phyloP scores from a whole-genome alignment of 2,888 invertebrate species.

The Chymomyza caudatula region DNA sequence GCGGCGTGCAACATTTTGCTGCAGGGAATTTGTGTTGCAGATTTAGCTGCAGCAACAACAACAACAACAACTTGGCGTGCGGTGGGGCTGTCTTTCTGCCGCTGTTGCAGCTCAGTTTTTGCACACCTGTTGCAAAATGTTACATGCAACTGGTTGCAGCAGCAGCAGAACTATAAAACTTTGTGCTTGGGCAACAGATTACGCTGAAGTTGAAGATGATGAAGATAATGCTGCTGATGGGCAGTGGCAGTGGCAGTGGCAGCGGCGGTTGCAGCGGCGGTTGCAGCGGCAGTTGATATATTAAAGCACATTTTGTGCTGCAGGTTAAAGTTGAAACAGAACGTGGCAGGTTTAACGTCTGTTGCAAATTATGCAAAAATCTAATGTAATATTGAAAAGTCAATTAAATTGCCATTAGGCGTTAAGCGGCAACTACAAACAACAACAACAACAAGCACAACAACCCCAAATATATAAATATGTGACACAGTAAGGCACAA shows the following conservation, averaged over 20 bases:
- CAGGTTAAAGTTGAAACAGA: constrained; percentile 39
- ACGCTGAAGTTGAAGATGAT: not conserved
- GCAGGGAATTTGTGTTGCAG: constrained; percentile 59
- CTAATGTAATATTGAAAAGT: constrained; percentile 40
- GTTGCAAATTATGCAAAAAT: constrained; percentile 3
- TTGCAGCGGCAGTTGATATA: constrained; percentile 49
- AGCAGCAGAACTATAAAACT: constrained; percentile 22
- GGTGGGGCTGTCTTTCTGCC: not conserved
- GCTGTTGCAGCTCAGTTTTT: not conserved
- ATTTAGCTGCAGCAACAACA: constrained; percentile 32
- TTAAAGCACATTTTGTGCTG: constrained; percentile 36
- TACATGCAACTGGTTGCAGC: constrained; percentile 66
- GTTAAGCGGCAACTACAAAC: constrained; percentile 18
- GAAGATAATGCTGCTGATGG: constrained; percentile 24
- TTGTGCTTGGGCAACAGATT: not conserved
- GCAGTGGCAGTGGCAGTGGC: constrained; percentile 50
- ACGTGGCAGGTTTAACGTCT: not conserved
- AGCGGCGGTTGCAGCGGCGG: constrained; percentile 41
- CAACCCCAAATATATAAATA: not conserved
- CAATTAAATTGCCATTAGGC: constrained; percentile 55
- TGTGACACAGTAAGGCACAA: not conserved
- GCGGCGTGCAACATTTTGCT: not conserved
- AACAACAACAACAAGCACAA: no score
- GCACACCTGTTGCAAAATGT: constrained; percentile 68
- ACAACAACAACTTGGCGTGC: not conserved